phyloP scores from a whole-genome alignment of 2,113 vertebrate species.

The Sylvia atricapilla region DNA sequence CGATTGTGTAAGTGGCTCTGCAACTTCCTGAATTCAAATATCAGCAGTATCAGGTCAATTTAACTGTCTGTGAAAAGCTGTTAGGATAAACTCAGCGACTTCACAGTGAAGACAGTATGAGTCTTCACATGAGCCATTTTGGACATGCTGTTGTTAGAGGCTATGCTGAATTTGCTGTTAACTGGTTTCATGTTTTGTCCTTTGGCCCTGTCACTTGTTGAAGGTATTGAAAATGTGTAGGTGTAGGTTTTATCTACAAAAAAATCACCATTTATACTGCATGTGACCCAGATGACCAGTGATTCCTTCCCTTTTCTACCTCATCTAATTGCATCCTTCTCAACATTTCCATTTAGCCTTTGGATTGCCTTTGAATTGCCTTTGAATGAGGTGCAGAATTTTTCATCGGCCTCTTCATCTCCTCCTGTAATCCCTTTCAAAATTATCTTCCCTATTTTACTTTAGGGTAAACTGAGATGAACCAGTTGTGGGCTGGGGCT shows the following conservation, averaged over 20 bases:
- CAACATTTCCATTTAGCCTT: not conserved
- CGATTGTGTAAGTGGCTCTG: not conserved
- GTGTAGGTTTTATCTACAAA: not conserved
- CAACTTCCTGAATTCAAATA: not conserved
- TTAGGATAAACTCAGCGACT: not conserved
- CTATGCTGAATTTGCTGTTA: not conserved
- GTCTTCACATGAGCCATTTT: not conserved
- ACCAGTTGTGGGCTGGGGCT: not conserved
- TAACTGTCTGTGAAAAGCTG: not conserved
- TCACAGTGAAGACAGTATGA: not conserved
- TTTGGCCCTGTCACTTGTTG: not conserved
- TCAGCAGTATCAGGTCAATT: not conserved
- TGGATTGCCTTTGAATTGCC: not conserved
- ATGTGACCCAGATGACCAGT: not conserved
- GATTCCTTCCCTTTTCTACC: not conserved
- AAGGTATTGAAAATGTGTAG: not conserved
- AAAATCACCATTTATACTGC: not conserved
- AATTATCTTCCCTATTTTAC: not conserved
- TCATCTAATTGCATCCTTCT: not conserved
- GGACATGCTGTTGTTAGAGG: accelerated
- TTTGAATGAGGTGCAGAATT: not conserved
- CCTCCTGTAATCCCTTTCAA: not conserved
- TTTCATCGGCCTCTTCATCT: not conserved
- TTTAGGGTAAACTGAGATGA: not conserved
- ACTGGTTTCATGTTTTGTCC: not conserved